phyloP scores from a whole-genome alignment of 2,113 vertebrate species.

The Leptosomus discolor region DNA sequence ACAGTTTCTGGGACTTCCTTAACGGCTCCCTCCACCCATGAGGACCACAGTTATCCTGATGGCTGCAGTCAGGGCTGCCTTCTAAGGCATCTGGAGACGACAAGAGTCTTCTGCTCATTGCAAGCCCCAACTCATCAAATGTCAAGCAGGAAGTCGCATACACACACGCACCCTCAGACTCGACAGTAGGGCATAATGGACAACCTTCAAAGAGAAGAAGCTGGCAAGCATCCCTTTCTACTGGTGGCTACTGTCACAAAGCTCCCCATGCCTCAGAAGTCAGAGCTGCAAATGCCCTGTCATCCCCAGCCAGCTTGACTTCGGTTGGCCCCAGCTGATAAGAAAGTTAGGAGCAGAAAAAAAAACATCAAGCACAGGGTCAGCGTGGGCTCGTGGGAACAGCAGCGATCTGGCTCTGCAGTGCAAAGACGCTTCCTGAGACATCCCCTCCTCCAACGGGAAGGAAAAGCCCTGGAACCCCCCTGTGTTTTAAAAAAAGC shows the following conservation, averaged over 20 bases:
- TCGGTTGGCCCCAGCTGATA: not conserved
- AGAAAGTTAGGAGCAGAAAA: not conserved
- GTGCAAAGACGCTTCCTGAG: not conserved
- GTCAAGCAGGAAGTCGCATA: not conserved
- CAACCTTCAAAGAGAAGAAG: not conserved
- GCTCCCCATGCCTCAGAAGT: not conserved
- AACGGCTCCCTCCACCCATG: fast-evolving
- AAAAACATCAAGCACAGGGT: not conserved
- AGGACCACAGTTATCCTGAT: not conserved
- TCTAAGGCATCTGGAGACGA: not conserved
- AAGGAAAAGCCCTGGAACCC: not conserved
- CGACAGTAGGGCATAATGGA: not conserved
- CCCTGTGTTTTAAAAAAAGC: not conserved
- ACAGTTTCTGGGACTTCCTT: not conserved
- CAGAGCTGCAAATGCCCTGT: not conserved
- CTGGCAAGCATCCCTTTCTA: not conserved
- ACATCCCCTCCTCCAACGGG: not conserved
- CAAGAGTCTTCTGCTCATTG: not conserved
- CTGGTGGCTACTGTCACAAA: not conserved
- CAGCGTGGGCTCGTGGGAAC: conserved; percentile 47
- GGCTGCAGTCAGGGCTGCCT: not conserved
- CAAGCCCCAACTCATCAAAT: fast-evolving
- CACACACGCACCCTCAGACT: not conserved
- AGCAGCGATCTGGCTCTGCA: not conserved
- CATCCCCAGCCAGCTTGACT: not conserved